Percentiles rank a stretch among this genome's conserved stretches.
These are phyloP conservation scores for Anas acuta DNA, from an alignment of 2,797 vertebrate species.

Conservation along the genomic window DNA sequence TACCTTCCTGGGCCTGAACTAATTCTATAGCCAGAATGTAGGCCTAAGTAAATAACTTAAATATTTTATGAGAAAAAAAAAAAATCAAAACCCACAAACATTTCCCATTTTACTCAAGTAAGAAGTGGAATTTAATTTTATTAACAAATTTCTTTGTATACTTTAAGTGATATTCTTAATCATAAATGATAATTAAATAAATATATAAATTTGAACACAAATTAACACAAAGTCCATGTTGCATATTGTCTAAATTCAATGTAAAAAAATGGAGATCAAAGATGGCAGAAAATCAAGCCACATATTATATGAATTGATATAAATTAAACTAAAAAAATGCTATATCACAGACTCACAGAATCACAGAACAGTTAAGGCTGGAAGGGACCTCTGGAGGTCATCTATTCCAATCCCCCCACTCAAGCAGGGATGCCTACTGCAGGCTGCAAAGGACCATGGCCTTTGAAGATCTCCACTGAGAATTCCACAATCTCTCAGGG, in stretches of 20 bases:
- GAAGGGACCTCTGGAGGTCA: no score
- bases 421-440: no score
- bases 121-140: not conserved
- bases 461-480: no score
- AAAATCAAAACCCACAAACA: no score
- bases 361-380: no score
- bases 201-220: no score
- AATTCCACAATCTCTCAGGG: no score
- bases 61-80: not conserved
- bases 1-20: not conserved
- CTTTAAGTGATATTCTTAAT: not conserved
- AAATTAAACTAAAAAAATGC: not conserved
- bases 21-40: not conserved
- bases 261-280: not conserved
- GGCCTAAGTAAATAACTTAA: not conserved
- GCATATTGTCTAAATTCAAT: not conserved
- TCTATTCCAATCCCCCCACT: no score
- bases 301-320: not conserved
- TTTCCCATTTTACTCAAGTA: not conserved
- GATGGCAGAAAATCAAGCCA: not conserved
- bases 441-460: no score
- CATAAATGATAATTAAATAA: not conserved
- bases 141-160: not conserved
- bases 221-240: not conserved
- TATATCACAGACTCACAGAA: no score